Conservation (phyloP, 2,888 invertebrate genomes). For the Apomyelois bistriatella region DNA sequence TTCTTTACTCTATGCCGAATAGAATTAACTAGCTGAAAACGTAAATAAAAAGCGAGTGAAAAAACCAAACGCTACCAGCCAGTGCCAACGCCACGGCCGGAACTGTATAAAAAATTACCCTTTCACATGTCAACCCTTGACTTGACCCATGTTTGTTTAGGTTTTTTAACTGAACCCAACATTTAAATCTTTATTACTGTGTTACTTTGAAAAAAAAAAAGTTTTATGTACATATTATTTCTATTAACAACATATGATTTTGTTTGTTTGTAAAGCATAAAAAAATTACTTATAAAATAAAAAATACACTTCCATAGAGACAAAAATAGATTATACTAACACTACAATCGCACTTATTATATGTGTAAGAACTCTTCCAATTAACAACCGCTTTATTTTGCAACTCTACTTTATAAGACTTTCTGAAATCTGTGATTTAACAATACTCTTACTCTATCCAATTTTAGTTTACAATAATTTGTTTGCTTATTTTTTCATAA, state of each 20-base stretch:
- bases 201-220: conserved; percentile 10
- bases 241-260: not conserved
- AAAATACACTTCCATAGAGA: no score
- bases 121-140: conserved; percentile 38
- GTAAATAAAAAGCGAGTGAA: conserved; percentile 32
- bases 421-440: no score
- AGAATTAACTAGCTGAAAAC: not conserved
- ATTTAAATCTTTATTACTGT: conserved; percentile 14
- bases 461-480: not conserved
- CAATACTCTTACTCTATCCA: no score
- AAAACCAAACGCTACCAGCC: conserved; percentile 26
- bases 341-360: no score
- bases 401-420: no score
- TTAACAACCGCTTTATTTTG: no score
- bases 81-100: conserved; percentile 23
- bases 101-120: conserved; percentile 39
- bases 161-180: conserved; percentile 27
- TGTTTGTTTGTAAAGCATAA: no score
- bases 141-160: conserved; percentile 35
- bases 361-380: no score
- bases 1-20: not conserved
- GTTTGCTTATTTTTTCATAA: not conserved
- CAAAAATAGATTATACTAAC: no score
- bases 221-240: not conserved
- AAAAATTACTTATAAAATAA: no score